These are phyloP conservation scores for Microcaecilia unicolor DNA, from an alignment of 2,797 vertebrate species.

Conservation along the genomic window DNA sequence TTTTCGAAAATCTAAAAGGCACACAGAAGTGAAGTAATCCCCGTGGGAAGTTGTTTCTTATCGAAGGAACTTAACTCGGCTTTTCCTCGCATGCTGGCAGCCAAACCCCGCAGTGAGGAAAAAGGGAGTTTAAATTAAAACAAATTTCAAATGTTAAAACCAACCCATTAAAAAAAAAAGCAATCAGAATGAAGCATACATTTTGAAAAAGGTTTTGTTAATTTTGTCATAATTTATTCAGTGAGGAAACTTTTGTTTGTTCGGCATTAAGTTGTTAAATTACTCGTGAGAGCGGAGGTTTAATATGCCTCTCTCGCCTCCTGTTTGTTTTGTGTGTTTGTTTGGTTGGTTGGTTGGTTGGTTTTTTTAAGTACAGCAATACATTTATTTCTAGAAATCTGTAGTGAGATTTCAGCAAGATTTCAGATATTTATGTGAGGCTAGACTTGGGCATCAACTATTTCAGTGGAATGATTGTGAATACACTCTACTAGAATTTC, in stretches of 20 bases:
- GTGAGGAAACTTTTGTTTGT: constrained; percentile 28
- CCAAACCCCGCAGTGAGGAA: constrained; percentile 32
- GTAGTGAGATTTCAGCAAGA: no score
- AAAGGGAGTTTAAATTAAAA: constrained; percentile 50
- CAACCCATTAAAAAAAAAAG: constrained; percentile 48
- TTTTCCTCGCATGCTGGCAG: constrained; percentile 14
- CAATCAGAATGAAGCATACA: constrained; percentile 33
- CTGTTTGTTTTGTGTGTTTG: no score
- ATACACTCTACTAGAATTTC: background rate
- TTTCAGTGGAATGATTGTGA: no score
- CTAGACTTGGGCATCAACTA: no score
- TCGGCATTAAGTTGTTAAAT: constrained; percentile 30
- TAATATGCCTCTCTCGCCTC: background rate
- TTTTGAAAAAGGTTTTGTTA: constrained; percentile 48
- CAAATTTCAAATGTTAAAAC: constrained; percentile 48
- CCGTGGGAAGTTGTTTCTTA: background rate
- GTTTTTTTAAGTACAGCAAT: no score
- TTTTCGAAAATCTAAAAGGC: no score
- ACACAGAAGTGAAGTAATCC: no score
- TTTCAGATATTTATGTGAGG: no score
- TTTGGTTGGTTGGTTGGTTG: no score
- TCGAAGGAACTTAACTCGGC: background rate
- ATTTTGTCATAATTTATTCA: constrained; percentile 32
- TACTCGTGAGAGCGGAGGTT: constrained; percentile 13
- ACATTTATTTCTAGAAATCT: no score